Evolutionary conservation across 2,888 invertebrate genomes (phyloP), one percentile per base, ranked within the genome.

Genomic region (Meloe dianella): DNA sequence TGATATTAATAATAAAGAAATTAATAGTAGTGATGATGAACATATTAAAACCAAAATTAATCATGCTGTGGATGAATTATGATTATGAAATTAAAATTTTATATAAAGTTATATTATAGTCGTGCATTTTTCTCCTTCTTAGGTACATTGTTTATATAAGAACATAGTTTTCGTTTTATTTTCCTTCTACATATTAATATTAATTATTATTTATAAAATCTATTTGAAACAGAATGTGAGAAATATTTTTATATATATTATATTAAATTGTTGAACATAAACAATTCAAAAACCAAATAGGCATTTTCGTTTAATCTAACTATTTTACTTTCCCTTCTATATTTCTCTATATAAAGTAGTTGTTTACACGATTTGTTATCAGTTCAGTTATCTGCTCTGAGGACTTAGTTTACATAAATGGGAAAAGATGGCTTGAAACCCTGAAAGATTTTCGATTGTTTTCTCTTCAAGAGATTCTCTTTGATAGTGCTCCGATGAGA

Each of bases 31-130:
- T 64, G 66, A 66, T 57, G 64, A 61, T 57, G 68, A 65, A 62
- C 66, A 63, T 56, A 71, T 70, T 67, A 67, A 73, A 67, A 73
- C 72, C 41, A 73, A 69, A 71, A 70, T 65, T 58, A 73, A 64
- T 30, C 73, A 70, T 60, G 68, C 73, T 22, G 70, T 70, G 32
- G 76, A 76, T 58, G 76, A 76, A 57, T 76, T 76, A 75, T 76
- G 76, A 76, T 74, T 41, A 65, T 64, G 59, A 66, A 60, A 69
- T 67, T 20, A 38, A 41, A 20, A n/a, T 38, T 38, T 38, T 38
- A n/a, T 38, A 64, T n/a, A 67, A 58, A 59, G 51, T 63, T 59
- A 41, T 60, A 27, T 60, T n/a, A n/a, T n/a, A 38, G 30, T 32
- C 51, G 59, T 41, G 60, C 51, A 47, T 20, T 65, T 60, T 47